A percentile compares a stretch with the other conserved stretches of the same genome.
These are phyloP conservation scores for Apodemus speciosus DNA, from an alignment of 2,113 vertebrate genomes.

Conservation along the genomic window DNA sequence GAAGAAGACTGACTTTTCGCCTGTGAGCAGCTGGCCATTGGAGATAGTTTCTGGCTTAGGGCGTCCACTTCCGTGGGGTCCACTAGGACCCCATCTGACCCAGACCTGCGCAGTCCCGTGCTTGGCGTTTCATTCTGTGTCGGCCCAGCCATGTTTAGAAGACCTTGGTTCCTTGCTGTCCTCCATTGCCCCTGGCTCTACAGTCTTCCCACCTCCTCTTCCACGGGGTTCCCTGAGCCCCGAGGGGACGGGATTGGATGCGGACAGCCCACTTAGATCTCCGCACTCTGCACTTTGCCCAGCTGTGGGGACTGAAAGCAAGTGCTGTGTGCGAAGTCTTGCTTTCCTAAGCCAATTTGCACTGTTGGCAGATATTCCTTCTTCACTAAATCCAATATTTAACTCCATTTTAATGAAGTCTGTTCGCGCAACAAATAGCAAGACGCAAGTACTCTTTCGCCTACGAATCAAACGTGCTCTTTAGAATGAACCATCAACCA, in stretches of 20 bases:
- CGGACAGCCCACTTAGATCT: neutral
- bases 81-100: neutral
- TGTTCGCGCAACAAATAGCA: neutral
- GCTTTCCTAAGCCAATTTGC: neutral
- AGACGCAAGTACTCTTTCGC: neutral
- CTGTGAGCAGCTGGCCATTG: neutral
- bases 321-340: neutral
- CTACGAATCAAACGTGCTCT: neutral
- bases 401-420: slow-evolving; percentile 3
- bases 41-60: neutral
- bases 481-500: no score
- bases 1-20: neutral
- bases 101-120: neutral
- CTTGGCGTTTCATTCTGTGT: neutral
- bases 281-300: neutral
- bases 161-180: neutral
- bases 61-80: neutral
- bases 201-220: neutral
- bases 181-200: neutral
- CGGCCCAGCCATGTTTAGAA: neutral
- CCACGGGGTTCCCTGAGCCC: neutral
- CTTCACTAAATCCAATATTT: neutral
- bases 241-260: neutral
- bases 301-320: slow-evolving; percentile 16
- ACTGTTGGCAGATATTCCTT: neutral